These are phyloP conservation scores for Amaurobius ferox DNA, from an alignment of 2,888 invertebrate genomes.

Conservation along the genomic window DNA sequence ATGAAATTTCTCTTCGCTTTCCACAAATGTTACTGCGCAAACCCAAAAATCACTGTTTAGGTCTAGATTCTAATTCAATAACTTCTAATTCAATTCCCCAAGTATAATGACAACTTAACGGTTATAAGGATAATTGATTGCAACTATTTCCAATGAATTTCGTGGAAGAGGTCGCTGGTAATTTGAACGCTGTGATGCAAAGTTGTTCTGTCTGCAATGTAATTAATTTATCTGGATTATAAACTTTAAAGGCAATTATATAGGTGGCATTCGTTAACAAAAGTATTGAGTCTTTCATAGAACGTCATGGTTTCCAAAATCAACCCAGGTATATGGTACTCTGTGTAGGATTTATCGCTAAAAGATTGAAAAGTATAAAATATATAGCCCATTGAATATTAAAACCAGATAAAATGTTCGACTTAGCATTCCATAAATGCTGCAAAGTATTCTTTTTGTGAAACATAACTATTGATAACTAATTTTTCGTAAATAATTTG, in stretches of 20 bases:
- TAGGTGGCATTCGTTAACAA: not conserved
- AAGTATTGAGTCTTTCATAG: not conserved
- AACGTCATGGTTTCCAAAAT: not conserved
- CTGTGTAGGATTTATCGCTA: no score
- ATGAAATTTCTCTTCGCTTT: no score
- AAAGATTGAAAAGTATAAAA: no score
- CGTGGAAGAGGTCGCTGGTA: not conserved
- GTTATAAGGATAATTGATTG: not conserved
- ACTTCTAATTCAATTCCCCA: not conserved
- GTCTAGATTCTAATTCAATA: not conserved
- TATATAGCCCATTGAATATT: no score
- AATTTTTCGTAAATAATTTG: no score
- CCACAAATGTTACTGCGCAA: not conserved
- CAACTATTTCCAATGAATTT: not conserved
- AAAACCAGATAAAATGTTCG: no score
- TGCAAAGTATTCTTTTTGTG: no score
- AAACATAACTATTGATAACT: no score
- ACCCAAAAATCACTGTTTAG: not conserved
- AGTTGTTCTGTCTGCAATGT: not conserved
- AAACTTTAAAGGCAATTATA: conserved; percentile 2
- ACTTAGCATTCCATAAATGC: no score
- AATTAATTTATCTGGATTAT: not conserved
- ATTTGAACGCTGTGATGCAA: not conserved
- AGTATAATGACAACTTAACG: not conserved
- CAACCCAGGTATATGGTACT: not conserved